These are phyloP conservation scores for Montipora cactus DNA, from an alignment of 64 coral and sea anemone species.

Conservation along the genomic window DNA sequence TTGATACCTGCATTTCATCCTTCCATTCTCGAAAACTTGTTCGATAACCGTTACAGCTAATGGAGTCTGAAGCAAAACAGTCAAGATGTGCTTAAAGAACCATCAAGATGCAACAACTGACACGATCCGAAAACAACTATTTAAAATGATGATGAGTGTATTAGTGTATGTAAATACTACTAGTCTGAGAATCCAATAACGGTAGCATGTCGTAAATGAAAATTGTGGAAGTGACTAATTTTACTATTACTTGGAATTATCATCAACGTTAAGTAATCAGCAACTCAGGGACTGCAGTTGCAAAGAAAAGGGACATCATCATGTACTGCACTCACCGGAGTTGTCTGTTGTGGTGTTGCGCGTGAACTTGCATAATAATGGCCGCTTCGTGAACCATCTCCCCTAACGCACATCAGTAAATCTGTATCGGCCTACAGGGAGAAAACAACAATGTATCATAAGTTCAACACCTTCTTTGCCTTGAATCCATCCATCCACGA, in stretches of 20 bases:
- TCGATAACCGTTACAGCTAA: neutral
- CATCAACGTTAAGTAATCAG: no score
- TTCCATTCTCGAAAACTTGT: neutral
- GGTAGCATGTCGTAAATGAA: no score
- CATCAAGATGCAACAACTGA: neutral
- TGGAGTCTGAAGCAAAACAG: neutral
- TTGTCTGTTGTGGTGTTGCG: neutral
- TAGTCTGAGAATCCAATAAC: no score
- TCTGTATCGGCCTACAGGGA: conserved; percentile 2
- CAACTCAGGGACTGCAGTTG: no score
- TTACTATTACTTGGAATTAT: neutral
- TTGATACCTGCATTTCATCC: neutral
- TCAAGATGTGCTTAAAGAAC: neutral
- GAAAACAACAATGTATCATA: neutral
- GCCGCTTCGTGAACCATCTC: neutral
- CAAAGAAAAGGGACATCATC: no score
- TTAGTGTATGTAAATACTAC: no score
- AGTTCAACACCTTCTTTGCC: neutral
- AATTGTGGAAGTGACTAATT: no score
- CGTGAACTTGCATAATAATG: conserved; percentile 9
- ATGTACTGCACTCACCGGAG: neutral
- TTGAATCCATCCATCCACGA: neutral
- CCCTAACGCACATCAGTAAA: conserved; percentile 6
- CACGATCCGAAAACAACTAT: neutral
- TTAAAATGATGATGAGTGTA: neutral